Evolutionary conservation across 2,888 invertebrate species (phyloP), one percentile per base, ranked within the genome.

Genomic region (Heteromurus nitidus): DNA sequence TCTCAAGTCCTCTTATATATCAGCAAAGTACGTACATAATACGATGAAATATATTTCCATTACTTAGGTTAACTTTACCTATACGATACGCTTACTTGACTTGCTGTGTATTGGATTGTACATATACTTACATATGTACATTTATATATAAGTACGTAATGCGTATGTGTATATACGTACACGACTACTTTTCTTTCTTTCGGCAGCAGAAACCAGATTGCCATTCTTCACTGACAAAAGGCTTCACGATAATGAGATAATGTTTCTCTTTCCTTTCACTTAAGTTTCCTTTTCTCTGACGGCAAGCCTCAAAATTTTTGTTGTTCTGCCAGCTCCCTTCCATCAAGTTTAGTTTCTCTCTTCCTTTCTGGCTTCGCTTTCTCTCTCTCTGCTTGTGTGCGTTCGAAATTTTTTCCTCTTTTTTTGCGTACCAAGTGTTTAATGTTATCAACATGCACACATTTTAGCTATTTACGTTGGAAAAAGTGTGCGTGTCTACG

Each of bases 161-260:
- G 13, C 7, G 36, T 5, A 36, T 36, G 36, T 36, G 13, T 36
- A 36, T 36, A 36, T 36, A 36, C 13, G 50, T 20, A 50, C 50
- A 50, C 20, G 20, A 50, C 20, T 18, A 18, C 20, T 55, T 24
- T 30, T 62, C 36, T 62, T 62, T n/a, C 62, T 62, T 36, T 30
- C 62, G 13, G 18, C n/a, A 36, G 60, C 72, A 72, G 16, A 64
- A 53, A 53, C 67, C 58, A 72, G 67, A 77, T 74, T 82, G 65
- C 77, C 67, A 82, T 82, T 82, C 77, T 68, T 81, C 64, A 77
- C 75, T 81, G 81, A 81, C 82, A 82, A 82, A 74, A 77, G 72
- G 58, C 44, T 42, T 77, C 82, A 72, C 72, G 82, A 73, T 79
- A 82, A 82, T 80, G 79, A 82, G 82, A 82, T 82, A 80, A 82